Evolutionary conservation across 92 coral and sea anemone species (phyloP).

Genomic region (Porites divaricata): DNA sequence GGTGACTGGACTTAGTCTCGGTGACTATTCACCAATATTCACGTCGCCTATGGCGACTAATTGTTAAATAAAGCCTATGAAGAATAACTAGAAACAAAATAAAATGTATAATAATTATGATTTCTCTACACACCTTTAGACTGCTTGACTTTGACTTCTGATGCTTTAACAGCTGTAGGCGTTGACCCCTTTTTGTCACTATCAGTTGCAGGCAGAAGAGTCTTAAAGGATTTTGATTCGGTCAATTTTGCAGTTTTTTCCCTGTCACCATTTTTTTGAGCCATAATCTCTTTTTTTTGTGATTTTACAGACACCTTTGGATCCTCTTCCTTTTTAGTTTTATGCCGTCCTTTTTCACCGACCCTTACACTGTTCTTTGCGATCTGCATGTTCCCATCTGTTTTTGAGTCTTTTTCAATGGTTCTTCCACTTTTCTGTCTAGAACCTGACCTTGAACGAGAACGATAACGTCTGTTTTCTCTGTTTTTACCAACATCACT

Average conservation of each 20-base stretch:
- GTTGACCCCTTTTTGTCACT: constrained; percentile 1
- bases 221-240: neutral
- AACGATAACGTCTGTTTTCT: constrained; percentile 11
- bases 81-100: neutral
- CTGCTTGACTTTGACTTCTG: constrained; percentile 17
- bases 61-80: too few relatives aligned
- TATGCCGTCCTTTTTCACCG: constrained; percentile 20
- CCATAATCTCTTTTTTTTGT: constrained; percentile 16
- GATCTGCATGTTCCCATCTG: constrained; percentile 1
- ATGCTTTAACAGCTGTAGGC: neutral
- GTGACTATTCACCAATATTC: too few relatives aligned
- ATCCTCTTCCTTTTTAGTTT: constrained; percentile 3
- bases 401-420: neutral
- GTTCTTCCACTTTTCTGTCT: constrained; percentile 8
- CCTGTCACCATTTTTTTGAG: neutral
- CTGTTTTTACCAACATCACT: constrained; percentile 12
- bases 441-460: constrained; percentile 38
- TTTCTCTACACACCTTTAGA: constrained; percentile 23
- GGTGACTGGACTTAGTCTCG: too few relatives aligned
- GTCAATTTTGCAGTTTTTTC: constrained; percentile 1
- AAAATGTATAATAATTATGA: neutral
- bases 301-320: neutral
- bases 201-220: neutral
- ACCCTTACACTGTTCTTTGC: constrained; percentile 22
- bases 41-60: too few relatives aligned